Conservation (phyloP, 2,113 vertebrate genomes). For the Calonectris borealis region DNA sequence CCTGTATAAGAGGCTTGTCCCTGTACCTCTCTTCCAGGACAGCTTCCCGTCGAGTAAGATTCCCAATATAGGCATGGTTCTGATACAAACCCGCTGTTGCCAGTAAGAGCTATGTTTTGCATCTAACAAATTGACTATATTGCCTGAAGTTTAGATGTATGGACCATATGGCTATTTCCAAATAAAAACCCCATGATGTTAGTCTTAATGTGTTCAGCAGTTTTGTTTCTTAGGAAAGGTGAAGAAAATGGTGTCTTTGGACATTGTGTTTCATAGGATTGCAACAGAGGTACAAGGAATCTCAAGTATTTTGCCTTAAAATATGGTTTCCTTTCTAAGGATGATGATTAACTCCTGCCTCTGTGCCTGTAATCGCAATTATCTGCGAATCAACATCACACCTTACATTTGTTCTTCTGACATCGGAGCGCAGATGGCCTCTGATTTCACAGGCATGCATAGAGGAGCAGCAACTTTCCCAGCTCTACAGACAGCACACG, state of each 20-base stretch:
- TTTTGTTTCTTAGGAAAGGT: not conserved
- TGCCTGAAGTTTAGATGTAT: not conserved
- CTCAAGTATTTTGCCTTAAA: not conserved
- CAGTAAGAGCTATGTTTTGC: not conserved
- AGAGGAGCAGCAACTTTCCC: not conserved
- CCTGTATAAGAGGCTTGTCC: not conserved
- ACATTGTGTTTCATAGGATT: not conserved
- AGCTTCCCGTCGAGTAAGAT: not conserved
- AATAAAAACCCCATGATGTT: not conserved
- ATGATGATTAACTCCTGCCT: not conserved
- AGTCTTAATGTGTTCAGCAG: not conserved
- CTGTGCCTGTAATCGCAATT: not conserved
- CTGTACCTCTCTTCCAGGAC: not conserved
- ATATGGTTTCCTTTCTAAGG: not conserved
- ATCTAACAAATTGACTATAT: not conserved
- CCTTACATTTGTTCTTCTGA: not conserved
- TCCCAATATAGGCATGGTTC: not conserved
- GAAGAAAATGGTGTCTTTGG: not conserved
- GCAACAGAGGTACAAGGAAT: not conserved
- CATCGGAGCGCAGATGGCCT: rapidly evolving
- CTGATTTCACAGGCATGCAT: not conserved
- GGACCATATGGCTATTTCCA: not conserved
- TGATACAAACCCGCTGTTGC: not conserved
- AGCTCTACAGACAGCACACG: too few relatives aligned
- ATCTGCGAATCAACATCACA: not conserved